Evolutionary conservation across 2,113 vertebrate genomes (phyloP), one percentile per base, ranked within the genome.

Genomic region (Gopherus flavomarginatus): DNA sequence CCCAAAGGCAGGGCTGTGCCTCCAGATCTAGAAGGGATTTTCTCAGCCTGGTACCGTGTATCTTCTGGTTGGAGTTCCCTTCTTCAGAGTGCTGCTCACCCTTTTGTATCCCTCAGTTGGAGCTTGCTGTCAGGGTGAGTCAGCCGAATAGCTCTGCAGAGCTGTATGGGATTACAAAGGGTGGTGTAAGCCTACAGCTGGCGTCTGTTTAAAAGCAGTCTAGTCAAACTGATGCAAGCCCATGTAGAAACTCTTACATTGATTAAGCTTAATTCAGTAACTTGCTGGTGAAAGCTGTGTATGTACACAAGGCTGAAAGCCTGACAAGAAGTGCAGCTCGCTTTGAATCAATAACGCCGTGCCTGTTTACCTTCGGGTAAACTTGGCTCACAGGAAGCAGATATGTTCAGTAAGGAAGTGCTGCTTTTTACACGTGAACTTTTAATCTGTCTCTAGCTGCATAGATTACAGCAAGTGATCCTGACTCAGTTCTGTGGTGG

Each of bases 101-200:
- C 95, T 97, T 96, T 96, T 91, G 5, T 93, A 79, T 85, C 78
- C 85, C 83, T 0, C 19, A 90, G 94, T 95, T 35, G 69, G 8
- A 2, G 19, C n/a, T 42, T 6, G 91, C 27, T 62, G 27, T 62
- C 57, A 14, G 89, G 86, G 94, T 93, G 97, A 96, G 65, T 38
- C 96, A 90, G 88, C 85, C 56, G 85, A 90, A 14, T 31, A 62
- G 95, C 72, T 21, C 65, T 90, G 90, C 87, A 83, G 96, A 88
- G 87, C 90, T 93, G 90, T 96, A 95, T 90, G 96, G 96, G 95
- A 96, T 95, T 89, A 86, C 96, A 95, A 96, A 93, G 85, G 4
- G 42, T 80, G 91, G 83, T 90, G 87, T 78, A 83, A 87, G 86
- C 62, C 62, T 57, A 57, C 35, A 31, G 54, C 42, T 88, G 49